Percentiles rank a stretch among this genome's conserved stretches.
phyloP scores from a whole-genome alignment of 2,888 invertebrate species.

The Polyommatus iphigenia region DNA sequence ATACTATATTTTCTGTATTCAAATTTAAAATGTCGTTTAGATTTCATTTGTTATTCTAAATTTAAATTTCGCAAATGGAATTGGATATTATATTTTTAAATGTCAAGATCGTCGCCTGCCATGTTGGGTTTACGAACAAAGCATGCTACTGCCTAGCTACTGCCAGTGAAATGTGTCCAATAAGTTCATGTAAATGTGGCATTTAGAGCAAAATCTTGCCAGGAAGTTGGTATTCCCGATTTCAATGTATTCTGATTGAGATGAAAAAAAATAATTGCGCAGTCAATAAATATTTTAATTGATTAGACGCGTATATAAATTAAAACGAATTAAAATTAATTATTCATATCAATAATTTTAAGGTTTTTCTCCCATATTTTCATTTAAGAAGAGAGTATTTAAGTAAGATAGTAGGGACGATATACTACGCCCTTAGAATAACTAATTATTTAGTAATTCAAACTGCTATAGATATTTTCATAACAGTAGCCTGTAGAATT shows the following conservation, averaged over 20 bases:
- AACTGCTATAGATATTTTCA: too few relatives aligned
- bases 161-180: background rate
- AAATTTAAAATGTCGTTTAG: background rate
- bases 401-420: too few relatives aligned
- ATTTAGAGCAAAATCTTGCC: background rate
- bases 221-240: background rate
- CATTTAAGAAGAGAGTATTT: background rate
- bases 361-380: background rate
- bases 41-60: constrained; percentile 12
- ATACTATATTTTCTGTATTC: background rate
- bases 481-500: background rate
- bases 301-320: too few relatives aligned
- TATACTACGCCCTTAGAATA: too few relatives aligned
- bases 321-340: too few relatives aligned
- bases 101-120: constrained; percentile 17
- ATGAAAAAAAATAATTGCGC: background rate
- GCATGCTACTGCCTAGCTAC: background rate
- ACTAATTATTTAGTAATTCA: too few relatives aligned
- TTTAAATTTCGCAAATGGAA: constrained; percentile 13
- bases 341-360: background rate
- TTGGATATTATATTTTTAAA: constrained; percentile 4
- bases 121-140: background rate
- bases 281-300: too few relatives aligned
- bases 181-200: background rate
- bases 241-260: background rate